Evolutionary conservation across 2,113 vertebrate genomes (phyloP), one percentile per base, ranked within the genome.

Genomic region (Periophthalmodon schlosseri): DNA sequence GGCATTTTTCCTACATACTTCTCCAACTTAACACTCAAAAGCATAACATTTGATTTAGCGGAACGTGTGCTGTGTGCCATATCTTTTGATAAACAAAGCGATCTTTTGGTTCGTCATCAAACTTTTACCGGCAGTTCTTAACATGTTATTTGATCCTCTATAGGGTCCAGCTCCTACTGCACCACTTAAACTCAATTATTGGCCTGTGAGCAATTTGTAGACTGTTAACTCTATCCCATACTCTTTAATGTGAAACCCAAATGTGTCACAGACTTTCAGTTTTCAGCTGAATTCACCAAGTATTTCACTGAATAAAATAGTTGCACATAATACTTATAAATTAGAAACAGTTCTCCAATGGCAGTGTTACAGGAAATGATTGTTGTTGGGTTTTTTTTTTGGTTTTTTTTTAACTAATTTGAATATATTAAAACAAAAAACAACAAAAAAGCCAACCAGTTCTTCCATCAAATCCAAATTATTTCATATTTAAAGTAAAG

Each of bases 71-170:
- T 57, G n/a, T 20, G 63, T 68, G 16, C 21, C 69, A 76, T 69
- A 73, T 52, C 65, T 83, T 82, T 71, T 70, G 70, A 72, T 78
- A 67, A 33, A 82, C 69, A 76, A 75, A 56, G 56, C 70, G 74
- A 79, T 73, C 21, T 60, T 89, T 79, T 72, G 69, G 72, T 81
- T 84, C 66, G 44, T 82, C 49, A 61, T 75, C 70, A 83, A 75
- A 81, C 72, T 76, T 78, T 75, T 69, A 52, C 74, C 85, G 84
- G 72, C 82, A 86, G 69, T 74, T 69, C 81, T 47, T 86, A 80
- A 90, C 91, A 74, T 88, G 87, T 89, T 84, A 81, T 90, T 88
- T 78, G 84, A 85, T 85, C 85, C 79, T 73, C 81, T 76, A 79
- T 81, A 56, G 73, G 81, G 76, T 69, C 72, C 61, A 67, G 82